Base-by-base conservation (phyloP, 2,888 invertebrate species). In the Dioctria linearis region DNA sequence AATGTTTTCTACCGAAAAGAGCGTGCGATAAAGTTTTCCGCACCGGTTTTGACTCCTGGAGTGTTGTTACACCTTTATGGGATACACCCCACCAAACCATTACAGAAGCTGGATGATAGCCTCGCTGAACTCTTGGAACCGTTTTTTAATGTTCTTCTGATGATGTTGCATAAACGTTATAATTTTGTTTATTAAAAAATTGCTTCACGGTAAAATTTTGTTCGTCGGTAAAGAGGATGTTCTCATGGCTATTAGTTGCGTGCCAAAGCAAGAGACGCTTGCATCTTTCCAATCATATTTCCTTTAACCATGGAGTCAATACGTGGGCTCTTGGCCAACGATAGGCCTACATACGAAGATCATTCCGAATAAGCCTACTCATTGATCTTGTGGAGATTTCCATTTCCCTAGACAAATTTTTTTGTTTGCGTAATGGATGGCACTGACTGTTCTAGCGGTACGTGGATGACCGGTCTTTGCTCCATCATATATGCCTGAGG, bases 171-270 rank as follows among this genome's bases (percentile, higher is more conserved):
- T 66, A 66, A 37, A 66, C 4, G 2, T n/a, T 2, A 42, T 66
- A 8, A 40, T 66, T 66, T 66, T 66, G 66, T n/a, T 42, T 39
- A n/a, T 66, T 40, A 42, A 11, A 40, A 11, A 11, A n/a, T 42
- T 66, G 40, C 42, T 66, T n/a, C 6, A 66, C 43, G 42, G 42
- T 66, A 39, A 42, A 66, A 66, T 42, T 66, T 66, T 66, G 49
- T 42, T 39, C 66, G 42, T 42, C 66, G 39, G 42, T 66, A 66
- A 66, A 66, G 42, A 66, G 66, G 42, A 66, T 57, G 57, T 57
- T 57, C 13, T 57, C 57, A 57, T 57, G 3, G 11, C 57, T 13
- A 57, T 57, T 57, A 13, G 57, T 57, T 57, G 57, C 57, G 57
- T 57, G 57, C 57, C 57, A 57, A 11, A 57, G 25, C 25, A 25